These are phyloP conservation scores for Slavum lentiscoides DNA, from an alignment of 2,888 invertebrate genomes.

Conservation along the genomic window DNA sequence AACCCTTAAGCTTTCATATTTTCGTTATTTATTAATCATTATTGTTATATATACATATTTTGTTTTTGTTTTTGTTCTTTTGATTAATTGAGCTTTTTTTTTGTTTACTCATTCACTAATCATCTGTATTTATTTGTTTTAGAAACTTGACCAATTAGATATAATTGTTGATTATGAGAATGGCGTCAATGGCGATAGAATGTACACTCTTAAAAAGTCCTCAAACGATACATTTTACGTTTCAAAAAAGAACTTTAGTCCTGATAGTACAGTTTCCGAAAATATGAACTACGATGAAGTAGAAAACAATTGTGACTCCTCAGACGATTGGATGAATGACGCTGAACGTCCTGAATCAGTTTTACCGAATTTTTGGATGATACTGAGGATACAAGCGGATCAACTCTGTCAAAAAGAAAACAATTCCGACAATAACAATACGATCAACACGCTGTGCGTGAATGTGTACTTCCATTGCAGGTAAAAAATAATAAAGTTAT, in stretches of 20 bases:
- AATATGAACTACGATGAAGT: neutral
- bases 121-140: neutral
- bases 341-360: slow-evolving; percentile 59
- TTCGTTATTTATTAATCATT: too few relatives aligned
- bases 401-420: slow-evolving; percentile 56
- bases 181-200: neutral
- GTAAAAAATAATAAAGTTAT: slow-evolving; percentile 58
- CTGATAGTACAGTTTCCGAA: slow-evolving; percentile 13
- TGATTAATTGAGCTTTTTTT: too few relatives aligned
- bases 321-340: neutral
- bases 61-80: too few relatives aligned
- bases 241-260: slow-evolving; percentile 10
- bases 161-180: neutral
- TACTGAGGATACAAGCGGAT: slow-evolving; percentile 66
- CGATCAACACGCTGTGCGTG: slow-evolving; percentile 59
- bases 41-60: too few relatives aligned
- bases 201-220: slow-evolving; percentile 28
- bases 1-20: too few relatives aligned
- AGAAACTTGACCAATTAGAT: slow-evolving; percentile 43
- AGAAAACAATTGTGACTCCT: neutral
- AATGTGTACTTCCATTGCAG: slow-evolving; percentile 72
- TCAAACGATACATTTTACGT: slow-evolving; percentile 37
- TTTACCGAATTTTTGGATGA: slow-evolving; percentile 73
- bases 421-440: neutral
- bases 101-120: neutral